Evolutionary conservation across 2,888 invertebrate genomes (phyloP).

Genomic region (Fissipunctia ypsillon): DNA sequence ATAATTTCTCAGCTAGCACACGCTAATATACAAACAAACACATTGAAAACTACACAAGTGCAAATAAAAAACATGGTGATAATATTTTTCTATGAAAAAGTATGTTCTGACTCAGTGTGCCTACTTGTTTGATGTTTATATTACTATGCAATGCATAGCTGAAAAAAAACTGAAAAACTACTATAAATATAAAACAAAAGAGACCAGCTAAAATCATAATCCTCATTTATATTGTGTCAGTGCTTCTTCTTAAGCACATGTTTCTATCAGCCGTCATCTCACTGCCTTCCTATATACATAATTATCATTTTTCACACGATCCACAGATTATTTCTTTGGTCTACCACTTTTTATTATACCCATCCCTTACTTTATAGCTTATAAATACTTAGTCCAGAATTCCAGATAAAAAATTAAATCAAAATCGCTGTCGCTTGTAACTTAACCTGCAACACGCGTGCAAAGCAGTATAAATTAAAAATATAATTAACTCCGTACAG

Average conservation of each 20-base stretch:
- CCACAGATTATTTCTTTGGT: neutral
- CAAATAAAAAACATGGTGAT: neutral
- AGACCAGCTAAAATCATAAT: neutral
- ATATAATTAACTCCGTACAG: constrained; percentile 59
- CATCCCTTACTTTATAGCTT: neutral
- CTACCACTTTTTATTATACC: too few species aligned
- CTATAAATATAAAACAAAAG: too few species aligned
- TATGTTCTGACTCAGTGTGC: neutral
- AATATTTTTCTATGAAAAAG: neutral
- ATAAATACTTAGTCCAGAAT: neutral
- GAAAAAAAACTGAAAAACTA: too few species aligned
- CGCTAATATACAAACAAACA: neutral
- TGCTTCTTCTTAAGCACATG: neutral
- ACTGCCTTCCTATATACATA: neutral
- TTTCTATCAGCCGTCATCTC: neutral
- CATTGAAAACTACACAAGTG: neutral
- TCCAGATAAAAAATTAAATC: neutral
- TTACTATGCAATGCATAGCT: too few species aligned
- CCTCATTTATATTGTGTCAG: neutral
- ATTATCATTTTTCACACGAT: neutral
- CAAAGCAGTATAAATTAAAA: constrained; percentile 62
- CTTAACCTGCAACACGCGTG: constrained; percentile 16
- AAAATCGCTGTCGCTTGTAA: constrained; percentile 38
- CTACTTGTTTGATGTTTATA: too few species aligned
- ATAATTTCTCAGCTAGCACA: neutral